Evolutionary conservation across 2,888 invertebrate species (phyloP), one percentile per base, ranked within the genome.

Genomic region (Villa cingulata): DNA sequence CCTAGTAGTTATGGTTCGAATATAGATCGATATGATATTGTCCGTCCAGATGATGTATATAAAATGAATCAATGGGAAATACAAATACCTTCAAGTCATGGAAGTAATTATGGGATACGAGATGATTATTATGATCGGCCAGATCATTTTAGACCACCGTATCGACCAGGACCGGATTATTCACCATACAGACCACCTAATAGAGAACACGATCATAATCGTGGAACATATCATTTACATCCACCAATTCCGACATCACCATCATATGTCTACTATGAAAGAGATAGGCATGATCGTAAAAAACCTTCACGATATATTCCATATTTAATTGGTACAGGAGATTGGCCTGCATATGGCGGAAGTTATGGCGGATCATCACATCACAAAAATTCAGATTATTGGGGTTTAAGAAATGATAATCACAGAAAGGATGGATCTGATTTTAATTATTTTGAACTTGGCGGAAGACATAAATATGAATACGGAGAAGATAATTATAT

Each of bases 331-430:
- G 62, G 64, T 54, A 69, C 70, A 1, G 66, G 71, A 36, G 68
- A 68, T 23, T 79, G 77, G 77, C 77, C 76, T 1, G 71, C 73
- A 49, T 80, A 81, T 55, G 78, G 79, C 0, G 76, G 78, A 0
- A 68, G 68, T 14, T 83, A 83, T 55, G 48, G 47, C 12, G 61
- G 63, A 20, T 51, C 52, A 40, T 71, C 70, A 46, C 67, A 70
- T 48, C 49, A 46, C 2, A 68, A 67, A 32, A 62, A 65, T 45
- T 63, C 62, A 3, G 70, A 71, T 42, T 73, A 78, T 49, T 78
- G 78, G 77, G 69, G 73, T 1, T 55, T 77, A 1, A 62, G 63
- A 9, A 71, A 65, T 18, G 55, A 65, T 16, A 66, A 69, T 41
- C 57, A 51, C 48, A 69, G 58, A 52, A 62, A 60, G 46, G 68